Base-by-base conservation (phyloP, 2,888 invertebrate genomes). In the Hypercompe scribonia region DNA sequence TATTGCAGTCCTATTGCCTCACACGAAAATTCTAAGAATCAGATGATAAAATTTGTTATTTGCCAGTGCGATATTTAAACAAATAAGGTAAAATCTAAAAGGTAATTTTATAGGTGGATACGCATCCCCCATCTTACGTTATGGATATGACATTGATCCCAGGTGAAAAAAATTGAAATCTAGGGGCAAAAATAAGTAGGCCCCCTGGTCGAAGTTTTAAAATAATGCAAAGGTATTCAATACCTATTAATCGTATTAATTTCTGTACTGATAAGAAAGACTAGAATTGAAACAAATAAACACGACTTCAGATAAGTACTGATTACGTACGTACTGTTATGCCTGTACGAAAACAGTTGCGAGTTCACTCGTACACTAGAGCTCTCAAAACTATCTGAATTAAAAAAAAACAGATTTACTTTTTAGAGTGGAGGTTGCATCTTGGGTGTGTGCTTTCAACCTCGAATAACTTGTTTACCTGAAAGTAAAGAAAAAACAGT, bases 391-490 rank as follows among this genome's bases (percentile, higher is more conserved):
- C 24, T 28, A 31, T 33, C 3, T 65, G 50, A 39, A n/a, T n/a
- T 7, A 24, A 71, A 50, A 71, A 71, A 66, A 61, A 50, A 36
- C 18, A 10, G 54, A 39, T 36, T 54, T 63, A 70, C 58, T 77
- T 78, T 79, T 78, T 78, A 50, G 64, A 78, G 54, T 69, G 31
- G 33, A 69, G 68, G 78, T 79, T 78, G 76, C 73, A 73, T 75
- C 79, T 79, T 74, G 81, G 78, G 78, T 66, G 64, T 71, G 65
- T 66, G 65, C 75, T 77, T 81, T 77, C 80, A 78, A 78, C 79
- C 66, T 75, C n/a, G 39, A 76, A 78, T 70, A 76, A 73, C 75
- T 85, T 81, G 73, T 84, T 89, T 91, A 91, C 91, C 90, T 89
- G 90, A 78, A 89, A 90, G 83, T 77, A 87, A 84, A 80, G 82